phyloP scores from a whole-genome alignment of 2,797 vertebrate species.

The Atherinosoma microstoma region DNA sequence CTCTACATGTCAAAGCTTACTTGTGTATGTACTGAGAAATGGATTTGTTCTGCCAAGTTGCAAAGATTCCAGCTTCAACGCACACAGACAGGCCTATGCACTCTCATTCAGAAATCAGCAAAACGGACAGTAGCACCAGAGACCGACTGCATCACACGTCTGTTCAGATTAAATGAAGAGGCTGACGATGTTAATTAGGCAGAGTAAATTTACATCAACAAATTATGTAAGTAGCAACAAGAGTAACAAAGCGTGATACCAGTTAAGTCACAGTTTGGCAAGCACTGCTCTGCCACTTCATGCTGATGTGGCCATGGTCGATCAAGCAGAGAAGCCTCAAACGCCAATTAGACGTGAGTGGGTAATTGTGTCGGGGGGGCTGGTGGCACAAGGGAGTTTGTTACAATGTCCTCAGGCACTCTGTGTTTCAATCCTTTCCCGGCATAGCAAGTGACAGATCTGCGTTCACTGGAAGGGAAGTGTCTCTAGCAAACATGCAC shows the following conservation, averaged over 20 bases:
- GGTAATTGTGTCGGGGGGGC: conserved; percentile 86
- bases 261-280: conserved; percentile 87
- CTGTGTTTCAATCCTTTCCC: conserved; percentile 77
- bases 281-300: conserved; percentile 84
- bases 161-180: conserved; percentile 80
- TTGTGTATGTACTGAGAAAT: conserved; percentile 44
- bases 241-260: conserved; percentile 86
- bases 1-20: conserved; percentile 35
- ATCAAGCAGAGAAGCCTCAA: conserved; percentile 85
- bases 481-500: not conserved
- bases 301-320: conserved; percentile 84
- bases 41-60: conserved; percentile 64
- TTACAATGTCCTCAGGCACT: conserved; percentile 84
- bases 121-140: conserved; percentile 70
- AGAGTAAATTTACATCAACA: conserved; percentile 85
- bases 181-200: conserved; percentile 86
- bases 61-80: conserved; percentile 27
- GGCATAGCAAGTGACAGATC: conserved; percentile 80
- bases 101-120: conserved; percentile 57
- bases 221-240: conserved; percentile 85
- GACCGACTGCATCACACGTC: conserved; percentile 78
- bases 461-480: conserved; percentile 68
- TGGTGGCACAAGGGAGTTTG: conserved; percentile 83
- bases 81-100: conserved; percentile 45
- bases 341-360: conserved; percentile 88